phyloP scores from a whole-genome alignment of 2,888 invertebrate genomes.

The Ligdia adustata region DNA sequence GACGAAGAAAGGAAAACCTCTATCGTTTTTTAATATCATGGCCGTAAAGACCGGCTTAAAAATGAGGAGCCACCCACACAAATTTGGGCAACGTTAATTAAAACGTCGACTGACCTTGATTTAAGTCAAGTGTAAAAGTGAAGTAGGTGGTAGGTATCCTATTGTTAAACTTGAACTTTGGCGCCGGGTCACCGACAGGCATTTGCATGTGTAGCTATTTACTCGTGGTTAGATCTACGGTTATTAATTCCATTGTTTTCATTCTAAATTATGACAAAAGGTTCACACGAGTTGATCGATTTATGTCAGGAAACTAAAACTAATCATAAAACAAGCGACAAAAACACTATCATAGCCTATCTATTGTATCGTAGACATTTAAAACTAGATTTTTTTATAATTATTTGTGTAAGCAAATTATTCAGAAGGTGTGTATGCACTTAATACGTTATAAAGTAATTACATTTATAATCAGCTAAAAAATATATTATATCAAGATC shows the following conservation, averaged over 20 bases:
- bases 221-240: conserved; percentile 40
- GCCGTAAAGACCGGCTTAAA: not conserved
- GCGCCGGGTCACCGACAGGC: conserved; percentile 46
- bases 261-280: conserved; percentile 27
- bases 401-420: no score
- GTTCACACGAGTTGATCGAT: conserved; percentile 4
- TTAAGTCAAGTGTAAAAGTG: conserved; percentile 41
- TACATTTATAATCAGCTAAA: not conserved
- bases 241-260: conserved; percentile 43
- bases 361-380: no score
- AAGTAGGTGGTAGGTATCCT: conserved; percentile 42
- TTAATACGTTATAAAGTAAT: no score
- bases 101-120: conserved; percentile 18
- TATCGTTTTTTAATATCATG: conserved; percentile 1
- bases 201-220: conserved; percentile 58
- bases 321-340: not conserved
- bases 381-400: no score
- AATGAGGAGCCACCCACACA: not conserved
- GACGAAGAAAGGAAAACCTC: not conserved
- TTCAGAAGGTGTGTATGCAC: no score
- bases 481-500: conserved; percentile 4
- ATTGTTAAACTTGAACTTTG: conserved; percentile 59
- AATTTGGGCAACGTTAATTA: conserved; percentile 6
- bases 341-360: no score
- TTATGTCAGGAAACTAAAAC: not conserved